Evolutionary conservation across 2,113 vertebrate genomes (phyloP), one percentile per base, ranked within the genome.

Genomic region (Erinaceus europaeus): DNA sequence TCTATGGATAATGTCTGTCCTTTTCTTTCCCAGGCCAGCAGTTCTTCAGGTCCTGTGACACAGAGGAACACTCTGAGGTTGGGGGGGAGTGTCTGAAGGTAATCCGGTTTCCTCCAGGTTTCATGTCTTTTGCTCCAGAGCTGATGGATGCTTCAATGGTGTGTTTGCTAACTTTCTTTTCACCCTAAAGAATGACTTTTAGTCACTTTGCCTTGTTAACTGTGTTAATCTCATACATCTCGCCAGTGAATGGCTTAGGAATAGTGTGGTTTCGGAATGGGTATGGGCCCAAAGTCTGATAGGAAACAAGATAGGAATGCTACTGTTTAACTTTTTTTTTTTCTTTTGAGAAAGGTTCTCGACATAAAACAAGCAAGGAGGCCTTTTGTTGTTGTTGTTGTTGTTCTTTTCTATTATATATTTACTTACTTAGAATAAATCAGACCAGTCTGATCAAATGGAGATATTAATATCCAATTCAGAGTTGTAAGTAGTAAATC

Each of bases 351-450:
- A 53, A 68, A 75, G 52, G 4, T 34, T 84, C 46, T 78, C 73
- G 20, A 34, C 42, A 61, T 36, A 11, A 61, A 61, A 52, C 42
- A 57, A 50, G 23, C 10, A 42, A 65, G 18, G n/a, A n/a, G n/a
- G n/a, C n/a, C n/a, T n/a, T n/a, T n/a, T n/a, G n/a, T n/a, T n/a
- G n/a, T n/a, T n/a, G n/a, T n/a, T n/a, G n/a, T n/a, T n/a, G n/a
- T n/a, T n/a, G n/a, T n/a, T n/a, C n/a, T n/a, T n/a, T n/a, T n/a
- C n/a, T n/a, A n/a, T n/a, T n/a, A n/a, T n/a, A n/a, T n/a, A n/a
- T 10, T 84, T 71, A 44, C 44, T 82, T 89, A 29, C 32, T 85
- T 73, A 72, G 74, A 85, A 6, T 46, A 73, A 86, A 80, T 27
- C 55, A 38, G 46, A 7, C 38, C 25, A 65, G n/a, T 84, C 61